phyloP scores from a whole-genome alignment of 1,140 invertebrate genomes.

The Dufourea novaeangliae region DNA sequence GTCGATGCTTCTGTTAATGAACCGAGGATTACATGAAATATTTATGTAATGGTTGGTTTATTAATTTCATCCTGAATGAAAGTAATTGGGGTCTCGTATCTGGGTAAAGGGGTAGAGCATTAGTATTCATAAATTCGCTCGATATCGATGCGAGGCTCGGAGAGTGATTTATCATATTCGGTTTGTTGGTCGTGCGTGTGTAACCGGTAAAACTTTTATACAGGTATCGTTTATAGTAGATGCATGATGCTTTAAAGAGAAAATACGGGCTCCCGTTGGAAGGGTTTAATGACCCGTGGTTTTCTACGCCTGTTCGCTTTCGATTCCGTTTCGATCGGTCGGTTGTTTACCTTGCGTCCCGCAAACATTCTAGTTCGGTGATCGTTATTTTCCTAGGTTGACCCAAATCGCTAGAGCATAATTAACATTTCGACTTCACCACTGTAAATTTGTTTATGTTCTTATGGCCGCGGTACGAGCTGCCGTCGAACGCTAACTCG shows the following conservation, averaged over 20 bases:
- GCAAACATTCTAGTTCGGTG: conserved; percentile 22
- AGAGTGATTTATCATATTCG: conserved; percentile 13
- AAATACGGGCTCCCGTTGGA: neutral
- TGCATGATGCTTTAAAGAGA: neutral
- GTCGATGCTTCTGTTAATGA: conserved; percentile 2
- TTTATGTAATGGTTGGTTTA: conserved; percentile 27
- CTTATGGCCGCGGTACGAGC: conserved; percentile 6
- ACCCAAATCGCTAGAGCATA: conserved; percentile 45
- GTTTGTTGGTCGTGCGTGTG: neutral
- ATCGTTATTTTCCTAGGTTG: conserved; percentile 50
- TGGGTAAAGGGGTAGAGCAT: conserved; percentile 34
- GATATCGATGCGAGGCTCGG: neutral
- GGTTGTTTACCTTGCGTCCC: conserved; percentile 31
- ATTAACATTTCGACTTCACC: conserved; percentile 62
- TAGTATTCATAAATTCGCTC: conserved; percentile 21
- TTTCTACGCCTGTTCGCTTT: neutral
- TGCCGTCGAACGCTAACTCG: neutral
- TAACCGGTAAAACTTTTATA: neutral
- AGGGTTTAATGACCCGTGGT: conserved; percentile 19
- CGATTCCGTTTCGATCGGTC: conserved; percentile 27
- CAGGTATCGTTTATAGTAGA: neutral
- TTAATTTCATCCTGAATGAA: conserved; percentile 33
- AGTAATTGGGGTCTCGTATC: conserved; percentile 34
- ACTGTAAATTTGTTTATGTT: conserved; percentile 57
- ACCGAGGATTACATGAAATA: conserved; percentile 11